Base-by-base conservation (phyloP, 2,797 vertebrate genomes). In the Enteromius paludinosus region DNA sequence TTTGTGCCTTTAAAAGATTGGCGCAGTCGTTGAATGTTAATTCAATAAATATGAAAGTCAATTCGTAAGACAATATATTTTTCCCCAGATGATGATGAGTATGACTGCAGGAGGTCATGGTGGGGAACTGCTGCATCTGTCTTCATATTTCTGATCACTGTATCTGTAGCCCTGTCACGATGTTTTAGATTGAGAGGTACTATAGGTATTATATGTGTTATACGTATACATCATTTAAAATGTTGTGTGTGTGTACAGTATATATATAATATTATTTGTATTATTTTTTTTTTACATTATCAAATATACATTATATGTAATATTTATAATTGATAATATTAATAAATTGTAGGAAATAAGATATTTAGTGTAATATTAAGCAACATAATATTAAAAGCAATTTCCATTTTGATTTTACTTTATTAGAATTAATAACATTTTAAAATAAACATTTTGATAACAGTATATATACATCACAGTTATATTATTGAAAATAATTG, bases 71-170 rank as follows among this genome's bases (percentile, higher is more conserved):
- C 14, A 20, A 20, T 28, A 7, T 74, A 15, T 70, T 71, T 59
- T 69, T 80, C 18, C 68, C 71, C 87, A 95, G 94, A 89, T 90
- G 87, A 84, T 84, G 86, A 89, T 74, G 88, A 91, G 70, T 84
- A 69, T 52, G 86, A 88, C 1, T 80, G 76, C 72, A 89, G 87
- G 87, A 90, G 94, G 77, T 93, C 91, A 0, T 92, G 93, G 92
- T 95, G 94, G 94, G 91, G 94, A 84, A 92, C 92, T 0, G 91
- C 90, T 72, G 93, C 90, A 0, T 94, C 93, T 65, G 90, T 86
- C 47, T 90, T 90, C 23, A 93, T 95, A 74, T 92, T 94, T 81
- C 49, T 93, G 38, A 86, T 93, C 83, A 93, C 92, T 20, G 14
- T 94, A 56, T 85, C 86, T 45, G 78, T 92, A 2, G 87, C 89